Conservation (phyloP, 2,888 invertebrate species). For the Drosophila tanythrix region DNA sequence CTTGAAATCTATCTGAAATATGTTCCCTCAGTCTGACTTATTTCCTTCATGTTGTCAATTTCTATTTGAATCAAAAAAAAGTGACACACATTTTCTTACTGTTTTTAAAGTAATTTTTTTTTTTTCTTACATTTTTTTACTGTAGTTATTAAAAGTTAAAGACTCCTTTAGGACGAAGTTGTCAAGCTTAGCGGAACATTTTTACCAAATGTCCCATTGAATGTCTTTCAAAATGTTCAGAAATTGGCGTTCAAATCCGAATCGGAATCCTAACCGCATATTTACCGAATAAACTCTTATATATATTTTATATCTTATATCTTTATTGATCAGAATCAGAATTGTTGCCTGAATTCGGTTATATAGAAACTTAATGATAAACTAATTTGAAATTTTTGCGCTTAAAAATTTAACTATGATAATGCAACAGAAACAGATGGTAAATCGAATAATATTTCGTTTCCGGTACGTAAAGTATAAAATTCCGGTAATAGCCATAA, state of each 20-base stretch:
- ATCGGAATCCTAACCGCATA: neutral
- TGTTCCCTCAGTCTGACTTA: no score
- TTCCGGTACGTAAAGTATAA: neutral
- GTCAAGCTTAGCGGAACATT: neutral
- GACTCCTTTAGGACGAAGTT: neutral
- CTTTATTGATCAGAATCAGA: neutral
- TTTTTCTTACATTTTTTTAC: neutral
- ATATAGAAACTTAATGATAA: neutral
- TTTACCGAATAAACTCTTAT: neutral
- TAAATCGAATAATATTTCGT: neutral
- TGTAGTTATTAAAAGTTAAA: neutral
- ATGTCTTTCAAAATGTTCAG: neutral
- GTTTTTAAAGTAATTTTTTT: no score
- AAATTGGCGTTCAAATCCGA: neutral
- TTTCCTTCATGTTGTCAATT: neutral
- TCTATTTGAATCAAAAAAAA: neutral
- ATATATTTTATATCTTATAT: no score
- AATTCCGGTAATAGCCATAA: neutral
- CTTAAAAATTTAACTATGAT: neutral
- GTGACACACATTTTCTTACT: neutral
- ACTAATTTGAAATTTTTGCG: neutral
- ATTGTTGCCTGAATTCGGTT: neutral
- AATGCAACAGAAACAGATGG: neutral
- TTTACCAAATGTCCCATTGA: neutral
- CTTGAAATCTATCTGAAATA: neutral